Conservation (phyloP, 2,888 invertebrate genomes). For the Tipula vernalis region DNA sequence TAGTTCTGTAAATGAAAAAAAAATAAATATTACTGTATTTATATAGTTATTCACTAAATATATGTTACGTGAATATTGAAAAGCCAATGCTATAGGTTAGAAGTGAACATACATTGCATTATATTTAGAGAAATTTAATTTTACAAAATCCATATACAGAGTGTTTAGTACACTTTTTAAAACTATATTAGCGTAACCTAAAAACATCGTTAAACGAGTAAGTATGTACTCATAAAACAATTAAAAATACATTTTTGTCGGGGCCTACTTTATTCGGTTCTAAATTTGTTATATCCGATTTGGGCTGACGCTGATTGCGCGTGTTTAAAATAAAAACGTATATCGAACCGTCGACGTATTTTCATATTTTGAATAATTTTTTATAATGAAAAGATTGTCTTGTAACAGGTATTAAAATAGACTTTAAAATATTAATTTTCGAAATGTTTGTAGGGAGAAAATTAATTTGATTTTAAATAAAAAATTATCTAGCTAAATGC, state of each 20-base stretch:
- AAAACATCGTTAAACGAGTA: not conserved
- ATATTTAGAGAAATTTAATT: not conserved
- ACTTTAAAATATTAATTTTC: not conserved
- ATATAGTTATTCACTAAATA: no score
- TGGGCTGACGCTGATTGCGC: not conserved
- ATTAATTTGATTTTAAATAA: not conserved
- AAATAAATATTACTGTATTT: no score
- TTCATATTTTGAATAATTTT: no score
- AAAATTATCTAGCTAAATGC: not conserved
- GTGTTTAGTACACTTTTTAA: not conserved
- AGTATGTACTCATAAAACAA: not conserved
- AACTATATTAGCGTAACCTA: not conserved
- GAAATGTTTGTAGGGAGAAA: not conserved
- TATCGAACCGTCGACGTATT: no score
- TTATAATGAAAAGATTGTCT: not conserved
- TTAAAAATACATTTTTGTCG: not conserved
- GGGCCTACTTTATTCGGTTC: not conserved
- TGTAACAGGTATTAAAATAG: not conserved
- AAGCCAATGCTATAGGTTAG: not conserved
- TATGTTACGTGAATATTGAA: no score
- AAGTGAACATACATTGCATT: not conserved
- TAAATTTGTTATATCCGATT: not conserved
- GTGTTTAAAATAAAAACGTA: not conserved
- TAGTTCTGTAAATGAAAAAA: slow-evolving; percentile 48
- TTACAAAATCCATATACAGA: not conserved